Percentiles rank a stretch among this genome's conserved stretches.
phyloP scores from a whole-genome alignment of 2,113 vertebrate genomes.

The Helogale parvula region DNA sequence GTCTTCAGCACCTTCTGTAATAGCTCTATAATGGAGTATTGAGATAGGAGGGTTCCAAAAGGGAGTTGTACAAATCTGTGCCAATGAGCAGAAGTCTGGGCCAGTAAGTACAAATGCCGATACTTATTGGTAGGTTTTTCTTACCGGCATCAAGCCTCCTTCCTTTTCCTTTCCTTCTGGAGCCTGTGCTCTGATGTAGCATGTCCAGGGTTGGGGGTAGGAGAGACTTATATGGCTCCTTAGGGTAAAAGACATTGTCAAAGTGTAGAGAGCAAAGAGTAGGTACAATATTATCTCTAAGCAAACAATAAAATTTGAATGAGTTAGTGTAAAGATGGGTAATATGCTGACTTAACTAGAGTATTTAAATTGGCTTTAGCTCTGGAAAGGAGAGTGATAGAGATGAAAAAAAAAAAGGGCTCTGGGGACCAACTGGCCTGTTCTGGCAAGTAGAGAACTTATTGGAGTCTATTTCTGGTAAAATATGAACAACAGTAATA shows the following conservation, averaged over 20 bases:
- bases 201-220: not conserved
- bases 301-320: slow-evolving; percentile 28
- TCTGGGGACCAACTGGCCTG: not conserved
- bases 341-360: not conserved
- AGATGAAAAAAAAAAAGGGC: not conserved
- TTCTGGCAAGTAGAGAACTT: slow-evolving; percentile 31
- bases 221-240: not conserved
- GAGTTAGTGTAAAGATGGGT: not conserved
- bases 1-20: not conserved
- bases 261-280: not conserved
- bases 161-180: not conserved
- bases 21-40: not conserved
- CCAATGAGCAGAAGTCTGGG: not conserved
- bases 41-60: not conserved
- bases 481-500: slow-evolving; percentile 3
- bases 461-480: not conserved
- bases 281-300: not conserved
- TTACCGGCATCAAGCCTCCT: not conserved
- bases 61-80: not conserved
- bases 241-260: not conserved
- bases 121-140: not conserved
- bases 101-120: not conserved
- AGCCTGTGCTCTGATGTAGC: not conserved
- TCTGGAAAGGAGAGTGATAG: slow-evolving; percentile 41
- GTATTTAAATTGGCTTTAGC: slow-evolving; percentile 33